Evolutionary conservation across 2,113 vertebrate species (phyloP).

Genomic region (Tretioscincus oriximinensis): DNA sequence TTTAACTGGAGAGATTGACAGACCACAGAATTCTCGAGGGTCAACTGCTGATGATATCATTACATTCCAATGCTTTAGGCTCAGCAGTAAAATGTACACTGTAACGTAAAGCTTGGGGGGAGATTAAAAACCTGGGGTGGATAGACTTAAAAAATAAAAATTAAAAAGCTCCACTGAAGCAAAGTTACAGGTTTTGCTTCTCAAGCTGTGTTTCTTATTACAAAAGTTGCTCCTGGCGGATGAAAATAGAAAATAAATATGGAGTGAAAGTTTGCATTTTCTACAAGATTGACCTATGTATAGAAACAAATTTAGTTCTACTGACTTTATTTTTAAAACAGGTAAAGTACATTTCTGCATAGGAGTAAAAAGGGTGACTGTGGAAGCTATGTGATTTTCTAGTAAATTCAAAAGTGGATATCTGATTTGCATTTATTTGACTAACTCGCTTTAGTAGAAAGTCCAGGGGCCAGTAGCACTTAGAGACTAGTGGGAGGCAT

Average conservation of each 20-base stretch:
- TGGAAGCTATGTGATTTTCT: no score
- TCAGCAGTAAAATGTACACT: not conserved
- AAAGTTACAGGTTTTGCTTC: not conserved
- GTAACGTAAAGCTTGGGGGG: conserved; percentile 13
- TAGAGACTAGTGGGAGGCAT: no score
- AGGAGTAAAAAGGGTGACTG: no score
- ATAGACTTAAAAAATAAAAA: not conserved
- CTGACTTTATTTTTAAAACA: no score
- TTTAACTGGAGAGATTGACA: conserved; percentile 39
- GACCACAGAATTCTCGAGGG: not conserved
- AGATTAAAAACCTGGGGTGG: conserved; percentile 14
- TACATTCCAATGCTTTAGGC: conserved; percentile 7
- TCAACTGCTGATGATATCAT: conserved; percentile 8
- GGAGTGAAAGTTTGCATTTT: not conserved
- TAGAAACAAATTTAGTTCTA: no score
- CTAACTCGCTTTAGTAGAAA: no score
- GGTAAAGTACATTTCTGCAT: no score
- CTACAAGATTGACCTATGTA: no score
- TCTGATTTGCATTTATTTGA: no score
- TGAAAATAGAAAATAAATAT: not conserved
- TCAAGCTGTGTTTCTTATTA: not conserved
- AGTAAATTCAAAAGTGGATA: no score
- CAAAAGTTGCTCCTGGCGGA: not conserved
- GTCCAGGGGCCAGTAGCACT: no score
- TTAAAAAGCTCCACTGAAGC: not conserved